Conservation (phyloP, 2,888 invertebrate genomes). For the Trachelus troglodyta region DNA sequence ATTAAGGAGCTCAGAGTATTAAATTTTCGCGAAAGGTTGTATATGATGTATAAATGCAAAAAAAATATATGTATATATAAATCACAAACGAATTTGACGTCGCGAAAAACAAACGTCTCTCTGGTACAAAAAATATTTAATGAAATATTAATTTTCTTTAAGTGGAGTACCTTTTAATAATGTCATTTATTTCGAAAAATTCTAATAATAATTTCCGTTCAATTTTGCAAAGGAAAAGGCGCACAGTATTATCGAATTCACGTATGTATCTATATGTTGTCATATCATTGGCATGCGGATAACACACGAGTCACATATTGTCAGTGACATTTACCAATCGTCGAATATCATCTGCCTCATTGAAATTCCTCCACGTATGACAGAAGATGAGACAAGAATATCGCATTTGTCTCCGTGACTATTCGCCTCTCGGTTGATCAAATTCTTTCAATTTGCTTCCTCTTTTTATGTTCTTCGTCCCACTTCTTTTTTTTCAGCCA, state of each 20-base stretch:
- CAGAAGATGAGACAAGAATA: slow-evolving; percentile 45
- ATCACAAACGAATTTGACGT: background rate
- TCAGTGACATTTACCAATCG: slow-evolving; percentile 52
- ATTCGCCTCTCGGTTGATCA: slow-evolving; percentile 35
- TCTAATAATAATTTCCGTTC: background rate
- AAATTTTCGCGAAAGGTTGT: background rate
- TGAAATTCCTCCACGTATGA: slow-evolving; percentile 50
- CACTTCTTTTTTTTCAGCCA: slow-evolving; percentile 21
- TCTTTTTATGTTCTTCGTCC: slow-evolving; percentile 15
- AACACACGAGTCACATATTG: slow-evolving; percentile 45
- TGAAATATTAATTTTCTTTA: background rate
- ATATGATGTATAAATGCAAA: background rate
- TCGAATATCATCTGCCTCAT: slow-evolving; percentile 55
- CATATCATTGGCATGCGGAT: slow-evolving; percentile 42
- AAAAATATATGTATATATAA: background rate
- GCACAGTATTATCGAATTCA: background rate
- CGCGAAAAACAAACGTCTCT: background rate
- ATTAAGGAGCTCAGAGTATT: background rate
- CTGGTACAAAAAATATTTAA: background rate
- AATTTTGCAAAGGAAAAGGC: background rate
- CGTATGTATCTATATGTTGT: background rate
- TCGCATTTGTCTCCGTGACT: slow-evolving; percentile 49
- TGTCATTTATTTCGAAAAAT: background rate
- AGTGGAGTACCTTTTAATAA: background rate
- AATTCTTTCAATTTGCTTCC: slow-evolving; percentile 32